These are phyloP conservation scores for Otolemur crassicaudatus DNA, from an alignment of 2,797 vertebrate genomes.

Conservation along the genomic window DNA sequence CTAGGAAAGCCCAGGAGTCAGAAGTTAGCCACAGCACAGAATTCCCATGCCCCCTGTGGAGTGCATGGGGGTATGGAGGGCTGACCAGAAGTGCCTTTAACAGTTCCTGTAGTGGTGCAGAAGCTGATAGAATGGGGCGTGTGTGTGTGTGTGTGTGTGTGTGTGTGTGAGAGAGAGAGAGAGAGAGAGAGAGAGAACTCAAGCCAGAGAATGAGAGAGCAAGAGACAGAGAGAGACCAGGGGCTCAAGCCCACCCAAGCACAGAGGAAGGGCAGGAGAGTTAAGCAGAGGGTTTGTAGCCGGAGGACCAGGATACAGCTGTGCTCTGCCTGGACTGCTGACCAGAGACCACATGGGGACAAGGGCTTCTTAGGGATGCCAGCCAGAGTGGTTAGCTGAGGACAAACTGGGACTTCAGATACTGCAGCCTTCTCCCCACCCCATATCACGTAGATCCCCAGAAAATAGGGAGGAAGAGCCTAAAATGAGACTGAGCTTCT, in stretches of 20 bases:
- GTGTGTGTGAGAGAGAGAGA: too few relatives aligned
- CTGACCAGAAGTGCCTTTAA: background rate
- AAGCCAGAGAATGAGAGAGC: background rate
- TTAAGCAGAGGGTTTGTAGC: background rate
- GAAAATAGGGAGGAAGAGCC: background rate
- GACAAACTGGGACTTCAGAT: background rate
- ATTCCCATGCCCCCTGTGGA: fast-evolving
- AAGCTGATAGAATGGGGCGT: background rate
- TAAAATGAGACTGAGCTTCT: background rate
- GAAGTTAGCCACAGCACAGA: background rate
- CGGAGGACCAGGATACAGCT: background rate
- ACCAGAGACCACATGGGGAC: background rate
- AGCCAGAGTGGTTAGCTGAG: background rate
- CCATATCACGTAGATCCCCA: fast-evolving
- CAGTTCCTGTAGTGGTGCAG: background rate
- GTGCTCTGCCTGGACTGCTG: background rate
- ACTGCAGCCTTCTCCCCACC: background rate
- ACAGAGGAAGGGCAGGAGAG: background rate
- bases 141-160: too few relatives aligned
- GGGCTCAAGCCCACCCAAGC: background rate
- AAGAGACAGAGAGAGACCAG: background rate
- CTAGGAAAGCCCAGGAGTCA: background rate
- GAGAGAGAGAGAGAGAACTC: background rate
- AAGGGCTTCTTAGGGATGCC: background rate
- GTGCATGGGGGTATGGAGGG: too few relatives aligned